phyloP scores from a whole-genome alignment of 2,113 vertebrate species.

The cattle (Bos taurus) region DNA sequence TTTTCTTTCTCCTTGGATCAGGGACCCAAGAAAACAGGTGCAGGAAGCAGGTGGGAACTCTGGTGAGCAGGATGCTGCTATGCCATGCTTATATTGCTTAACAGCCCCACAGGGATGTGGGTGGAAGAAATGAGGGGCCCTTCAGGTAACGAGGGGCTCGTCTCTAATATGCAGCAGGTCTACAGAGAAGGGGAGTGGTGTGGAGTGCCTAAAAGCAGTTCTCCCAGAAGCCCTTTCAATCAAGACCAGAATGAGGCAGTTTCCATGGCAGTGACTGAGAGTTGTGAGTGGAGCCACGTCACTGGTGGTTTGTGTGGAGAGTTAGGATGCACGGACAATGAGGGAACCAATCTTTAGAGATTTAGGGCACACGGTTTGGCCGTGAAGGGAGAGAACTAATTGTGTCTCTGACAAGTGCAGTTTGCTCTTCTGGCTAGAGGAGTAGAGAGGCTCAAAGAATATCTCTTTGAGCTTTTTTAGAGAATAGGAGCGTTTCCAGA shows the following conservation, averaged over 20 bases:
- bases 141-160: not conserved
- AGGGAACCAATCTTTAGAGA: not conserved
- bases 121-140: not conserved
- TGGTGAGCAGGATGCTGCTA: conserved; percentile 57
- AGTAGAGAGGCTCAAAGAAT: not conserved
- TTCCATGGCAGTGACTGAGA: not conserved
- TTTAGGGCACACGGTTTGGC: not conserved
- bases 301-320: not conserved
- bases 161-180: not conserved
- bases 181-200: not conserved
- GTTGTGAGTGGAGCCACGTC: not conserved
- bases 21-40: conserved; percentile 68
- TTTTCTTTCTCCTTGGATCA: conserved; percentile 63
- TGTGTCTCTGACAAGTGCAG: not conserved
- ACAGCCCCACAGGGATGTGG: not conserved
- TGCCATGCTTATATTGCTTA: not conserved
- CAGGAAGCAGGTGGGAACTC: conserved; percentile 65
- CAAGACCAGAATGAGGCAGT: not conserved
- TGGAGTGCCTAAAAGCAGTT: not conserved
- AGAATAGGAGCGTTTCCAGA: not conserved
- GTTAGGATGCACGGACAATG: not conserved
- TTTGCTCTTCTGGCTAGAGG: not conserved
- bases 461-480: not conserved
- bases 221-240: not conserved
- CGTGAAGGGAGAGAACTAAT: not conserved